Evolutionary conservation across 2,797 vertebrate genomes (phyloP).

Genomic region (Ibycter americanus): DNA sequence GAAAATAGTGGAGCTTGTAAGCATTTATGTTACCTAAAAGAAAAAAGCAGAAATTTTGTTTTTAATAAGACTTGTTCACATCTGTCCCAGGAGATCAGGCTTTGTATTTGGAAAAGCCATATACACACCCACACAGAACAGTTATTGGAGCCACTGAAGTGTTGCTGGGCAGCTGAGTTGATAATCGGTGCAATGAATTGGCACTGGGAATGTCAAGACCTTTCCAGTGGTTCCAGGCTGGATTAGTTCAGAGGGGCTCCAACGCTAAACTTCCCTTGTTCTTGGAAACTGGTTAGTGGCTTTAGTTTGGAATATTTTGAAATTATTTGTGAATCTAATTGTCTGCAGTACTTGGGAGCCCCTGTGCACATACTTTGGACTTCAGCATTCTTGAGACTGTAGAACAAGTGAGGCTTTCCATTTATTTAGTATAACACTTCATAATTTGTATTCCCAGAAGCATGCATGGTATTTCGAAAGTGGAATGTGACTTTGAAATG

Average conservation of each 20-base stretch:
- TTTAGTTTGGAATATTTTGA: background rate
- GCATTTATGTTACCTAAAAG: background rate
- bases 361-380: background rate
- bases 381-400: background rate
- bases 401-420: background rate
- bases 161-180: background rate
- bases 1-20: background rate
- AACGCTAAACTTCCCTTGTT: background rate
- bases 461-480: background rate
- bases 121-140: background rate
- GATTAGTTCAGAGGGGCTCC: background rate
- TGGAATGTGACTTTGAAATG: background rate
- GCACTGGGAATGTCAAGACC: background rate
- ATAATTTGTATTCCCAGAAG: conserved; percentile 3
- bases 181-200: background rate
- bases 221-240: background rate
- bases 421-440: background rate
- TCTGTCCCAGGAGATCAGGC: background rate
- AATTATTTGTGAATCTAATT: background rate
- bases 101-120: background rate
- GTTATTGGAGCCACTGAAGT: background rate
- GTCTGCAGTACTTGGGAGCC: background rate
- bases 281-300: background rate
- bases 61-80: background rate
- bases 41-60: background rate